Conservation (phyloP, 2,113 vertebrate species). For the Caretta caretta region DNA sequence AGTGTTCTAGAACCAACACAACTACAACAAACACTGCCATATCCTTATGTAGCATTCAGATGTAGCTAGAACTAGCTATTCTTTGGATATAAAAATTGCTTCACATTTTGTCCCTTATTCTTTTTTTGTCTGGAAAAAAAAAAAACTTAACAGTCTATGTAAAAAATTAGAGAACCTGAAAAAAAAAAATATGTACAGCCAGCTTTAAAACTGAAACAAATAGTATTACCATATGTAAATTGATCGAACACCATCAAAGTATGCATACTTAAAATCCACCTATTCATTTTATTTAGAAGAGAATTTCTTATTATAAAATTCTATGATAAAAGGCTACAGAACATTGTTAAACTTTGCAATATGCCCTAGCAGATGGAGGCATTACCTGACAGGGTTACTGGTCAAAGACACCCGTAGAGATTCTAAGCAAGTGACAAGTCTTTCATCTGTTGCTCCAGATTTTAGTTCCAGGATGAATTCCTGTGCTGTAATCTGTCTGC, state of each 20-base stretch:
- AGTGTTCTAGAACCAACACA: background rate
- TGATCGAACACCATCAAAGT: conserved; percentile 25
- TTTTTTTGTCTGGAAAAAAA: background rate
- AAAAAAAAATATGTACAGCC: background rate
- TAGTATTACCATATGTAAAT: background rate
- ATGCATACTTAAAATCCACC: background rate
- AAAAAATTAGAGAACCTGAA: background rate
- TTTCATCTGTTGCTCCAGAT: conserved; percentile 90
- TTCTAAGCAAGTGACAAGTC: conserved; percentile 91
- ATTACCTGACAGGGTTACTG: conserved; percentile 98
- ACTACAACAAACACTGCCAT: background rate
- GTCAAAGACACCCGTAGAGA: conserved; percentile 95
- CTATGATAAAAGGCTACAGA: background rate
- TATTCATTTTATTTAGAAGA: conserved; percentile 44
- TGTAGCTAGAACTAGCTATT: background rate
- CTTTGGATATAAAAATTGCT: background rate
- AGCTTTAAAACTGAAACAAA: background rate
- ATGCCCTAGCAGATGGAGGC: background rate
- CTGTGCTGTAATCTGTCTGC: conserved; percentile 91
- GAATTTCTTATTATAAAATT: background rate
- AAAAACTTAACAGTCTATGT: background rate
- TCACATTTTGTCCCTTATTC: background rate
- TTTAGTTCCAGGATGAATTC: conserved; percentile 95
- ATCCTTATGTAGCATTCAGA: background rate
- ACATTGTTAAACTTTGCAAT: conserved; percentile 36